These are phyloP conservation scores for Protodeltote pygarga DNA, from an alignment of 2,888 invertebrate genomes.

Conservation along the genomic window DNA sequence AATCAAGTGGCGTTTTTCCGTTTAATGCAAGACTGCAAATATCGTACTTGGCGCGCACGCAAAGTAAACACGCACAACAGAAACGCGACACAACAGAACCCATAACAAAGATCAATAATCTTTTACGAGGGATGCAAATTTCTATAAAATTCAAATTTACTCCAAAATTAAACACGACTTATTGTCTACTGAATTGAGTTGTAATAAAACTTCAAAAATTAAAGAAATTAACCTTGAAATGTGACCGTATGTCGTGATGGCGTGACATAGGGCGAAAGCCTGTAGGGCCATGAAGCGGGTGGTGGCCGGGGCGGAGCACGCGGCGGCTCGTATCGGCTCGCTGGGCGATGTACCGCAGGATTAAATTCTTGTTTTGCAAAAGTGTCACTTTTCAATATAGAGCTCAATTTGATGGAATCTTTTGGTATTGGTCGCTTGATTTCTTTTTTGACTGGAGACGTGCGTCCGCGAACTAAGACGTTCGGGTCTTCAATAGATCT, in stretches of 20 bases:
- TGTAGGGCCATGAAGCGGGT: constrained; percentile 77
- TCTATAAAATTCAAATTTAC: constrained; percentile 58
- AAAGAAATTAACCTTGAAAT: constrained; percentile 90
- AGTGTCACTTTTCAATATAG: constrained; percentile 81
- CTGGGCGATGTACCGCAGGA: constrained; percentile 91
- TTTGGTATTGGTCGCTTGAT: constrained; percentile 70
- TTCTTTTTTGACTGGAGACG: constrained; percentile 76
- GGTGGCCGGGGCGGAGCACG: constrained; percentile 85
- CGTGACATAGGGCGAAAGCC: constrained; percentile 79
- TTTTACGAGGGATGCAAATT: constrained; percentile 57
- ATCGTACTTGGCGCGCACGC: constrained; percentile 27
- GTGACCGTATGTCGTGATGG: constrained; percentile 90
- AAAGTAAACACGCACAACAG: constrained; percentile 58
- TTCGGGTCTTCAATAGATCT: constrained; percentile 85
- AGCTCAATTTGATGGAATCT: constrained; percentile 80
- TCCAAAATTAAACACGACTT: constrained; percentile 76
- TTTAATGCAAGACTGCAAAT: constrained; percentile 43
- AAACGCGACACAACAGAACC: constrained; percentile 55
- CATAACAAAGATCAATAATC: constrained; percentile 71
- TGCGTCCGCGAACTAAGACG: constrained; percentile 62
- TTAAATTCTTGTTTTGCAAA: constrained; percentile 91
- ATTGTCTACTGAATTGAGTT: constrained; percentile 41
- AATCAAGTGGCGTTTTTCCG: constrained; percentile 10
- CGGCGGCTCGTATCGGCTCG: constrained; percentile 91
- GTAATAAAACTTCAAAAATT: constrained; percentile 60